Conservation (phyloP, 1,140 invertebrate genomes). For the Trichogramma pretiosum region DNA sequence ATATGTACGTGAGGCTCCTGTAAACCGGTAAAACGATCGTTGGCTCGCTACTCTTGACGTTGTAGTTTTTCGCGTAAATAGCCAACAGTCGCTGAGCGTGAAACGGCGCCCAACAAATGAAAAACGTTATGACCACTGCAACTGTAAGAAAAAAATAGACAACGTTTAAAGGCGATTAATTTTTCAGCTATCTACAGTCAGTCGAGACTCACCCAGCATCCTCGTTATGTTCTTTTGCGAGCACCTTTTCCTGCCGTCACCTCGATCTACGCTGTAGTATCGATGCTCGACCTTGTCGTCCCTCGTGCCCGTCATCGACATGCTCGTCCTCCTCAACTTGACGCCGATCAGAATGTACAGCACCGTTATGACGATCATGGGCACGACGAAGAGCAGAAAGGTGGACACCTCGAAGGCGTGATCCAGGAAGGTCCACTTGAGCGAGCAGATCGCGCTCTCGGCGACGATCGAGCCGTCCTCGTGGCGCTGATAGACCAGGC, state of each 20-base stretch:
- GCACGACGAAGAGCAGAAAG: conserved; percentile 74
- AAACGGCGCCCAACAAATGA: conserved; percentile 91
- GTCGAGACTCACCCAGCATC: conserved; percentile 63
- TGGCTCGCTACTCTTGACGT: conserved; percentile 28
- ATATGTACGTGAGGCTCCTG: conserved; percentile 56
- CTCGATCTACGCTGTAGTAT: too few species aligned
- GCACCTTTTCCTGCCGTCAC: conserved; percentile 24
- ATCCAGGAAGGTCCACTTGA: conserved; percentile 53
- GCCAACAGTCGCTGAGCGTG: conserved; percentile 77
- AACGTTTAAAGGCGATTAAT: neutral
- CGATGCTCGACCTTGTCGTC: too few species aligned
- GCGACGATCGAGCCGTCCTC: conserved; percentile 41
- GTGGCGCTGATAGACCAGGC: conserved; percentile 48
- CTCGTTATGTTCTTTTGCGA: conserved; percentile 56
- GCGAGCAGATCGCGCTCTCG: conserved; percentile 46
- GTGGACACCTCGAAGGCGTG: conserved; percentile 78
- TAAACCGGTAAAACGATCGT: conserved; percentile 47
- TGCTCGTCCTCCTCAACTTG: conserved; percentile 60
- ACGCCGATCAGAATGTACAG: conserved; percentile 78
- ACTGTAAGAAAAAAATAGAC: conserved; percentile 52
- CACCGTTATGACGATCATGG: conserved; percentile 77
- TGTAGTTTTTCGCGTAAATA: conserved; percentile 50
- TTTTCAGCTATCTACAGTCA: too few species aligned
- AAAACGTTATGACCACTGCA: conserved; percentile 88
- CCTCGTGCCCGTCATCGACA: too few species aligned